Base-by-base conservation (phyloP, 2,113 vertebrate genomes). In the Phylloscopus trochilus region DNA sequence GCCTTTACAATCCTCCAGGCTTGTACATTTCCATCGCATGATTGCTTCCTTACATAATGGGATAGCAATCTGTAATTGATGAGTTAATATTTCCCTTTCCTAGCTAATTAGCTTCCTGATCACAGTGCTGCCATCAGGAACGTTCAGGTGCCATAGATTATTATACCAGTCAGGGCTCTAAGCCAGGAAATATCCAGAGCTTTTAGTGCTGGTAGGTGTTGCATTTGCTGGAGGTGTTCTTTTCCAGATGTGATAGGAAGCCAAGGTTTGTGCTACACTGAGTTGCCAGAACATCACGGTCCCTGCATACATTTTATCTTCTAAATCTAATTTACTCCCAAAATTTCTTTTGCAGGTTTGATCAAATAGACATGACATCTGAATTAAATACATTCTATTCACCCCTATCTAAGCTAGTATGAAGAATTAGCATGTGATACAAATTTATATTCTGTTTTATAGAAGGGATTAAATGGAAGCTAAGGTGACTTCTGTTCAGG, bases 21-120 rank as follows among this genome's bases (percentile, higher is more conserved):
- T 93, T 88, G 60, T 82, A 88, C 68, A 51, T 58, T 88, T 90
- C 59, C 56, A 79, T 82, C 0, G 4, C 43, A 64, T 60, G 72
- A 85, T 86, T 90, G 51, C 84, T 92, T 94, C 78, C 82, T 73
- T 74, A 49, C 51, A 76, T 83, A 91, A 90, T 39, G 41, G 68
- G 31, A 63, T 62, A 90, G 72, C 70, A 92, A 92, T 95, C 89
- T 92, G 64, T 79, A 90, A 77, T 11, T 93, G 79, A 89, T 70
- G 68, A 87, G 66, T 93, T 91, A 69, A 64, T 94, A 75, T 83
- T 92, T 68, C 62, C 62, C 43, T 85, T 93, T 84, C 52, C 73
- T 82, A 76, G 60, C 20, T 94, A 91, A 94, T 96, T 87, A 92
- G 63, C 89, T 93, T 83, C 82, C 84, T 94, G 84, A 81, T 68